Percentiles rank a stretch among this genome's conserved stretches.
phyloP scores from a whole-genome alignment of 1,140 invertebrate genomes.

The Geopemphigus sp. region DNA sequence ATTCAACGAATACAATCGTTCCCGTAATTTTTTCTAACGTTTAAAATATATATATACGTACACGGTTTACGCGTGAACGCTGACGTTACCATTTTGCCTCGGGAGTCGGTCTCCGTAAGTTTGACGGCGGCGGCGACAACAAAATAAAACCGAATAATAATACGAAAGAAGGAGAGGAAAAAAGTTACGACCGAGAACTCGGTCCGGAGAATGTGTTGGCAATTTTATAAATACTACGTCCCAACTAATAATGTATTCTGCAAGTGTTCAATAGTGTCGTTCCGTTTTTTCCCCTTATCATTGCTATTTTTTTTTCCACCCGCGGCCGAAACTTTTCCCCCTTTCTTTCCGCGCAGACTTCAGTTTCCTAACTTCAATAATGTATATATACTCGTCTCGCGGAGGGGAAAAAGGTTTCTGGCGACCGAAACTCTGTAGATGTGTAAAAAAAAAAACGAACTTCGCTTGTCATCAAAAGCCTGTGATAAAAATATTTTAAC shows the following conservation, averaged over 20 bases:
- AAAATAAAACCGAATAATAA: constrained; percentile 41
- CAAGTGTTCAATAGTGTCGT: constrained; percentile 48
- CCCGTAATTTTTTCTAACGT: no score
- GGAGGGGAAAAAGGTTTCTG: constrained; percentile 27
- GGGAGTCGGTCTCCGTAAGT: constrained; percentile 19
- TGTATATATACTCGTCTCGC: background rate
- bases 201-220: constrained; percentile 32
- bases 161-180: background rate
- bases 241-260: constrained; percentile 48
- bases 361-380: constrained; percentile 37
- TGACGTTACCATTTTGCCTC: background rate
- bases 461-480: constrained; percentile 25
- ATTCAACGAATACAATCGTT: no score
- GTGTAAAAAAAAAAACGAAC: constrained; percentile 19
- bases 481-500: constrained; percentile 18
- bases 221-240: constrained; percentile 46
- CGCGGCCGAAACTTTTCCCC: constrained; percentile 29
- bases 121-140: constrained; percentile 8
- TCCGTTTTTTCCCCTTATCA: constrained; percentile 36
- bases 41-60: no score
- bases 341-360: constrained; percentile 31
- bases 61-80: no score
- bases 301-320: constrained; percentile 15
- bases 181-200: constrained; percentile 39
- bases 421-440: constrained; percentile 4